phyloP scores from a whole-genome alignment of 2,797 vertebrate species.

The Alauda arvensis region DNA sequence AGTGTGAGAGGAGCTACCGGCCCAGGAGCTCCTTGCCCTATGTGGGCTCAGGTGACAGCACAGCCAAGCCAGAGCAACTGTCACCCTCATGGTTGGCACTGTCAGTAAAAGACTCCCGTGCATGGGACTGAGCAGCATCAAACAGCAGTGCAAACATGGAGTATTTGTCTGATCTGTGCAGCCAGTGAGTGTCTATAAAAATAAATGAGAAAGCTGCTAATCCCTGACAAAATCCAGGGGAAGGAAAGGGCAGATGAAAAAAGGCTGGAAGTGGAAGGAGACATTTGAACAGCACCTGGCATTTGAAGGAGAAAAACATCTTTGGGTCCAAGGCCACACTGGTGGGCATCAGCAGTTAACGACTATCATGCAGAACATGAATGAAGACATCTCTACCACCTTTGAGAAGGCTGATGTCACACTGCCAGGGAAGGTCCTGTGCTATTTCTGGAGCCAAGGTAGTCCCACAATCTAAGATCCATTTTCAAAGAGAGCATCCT shows the following conservation, averaged over 20 bases:
- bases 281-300: background rate
- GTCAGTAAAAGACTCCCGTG: background rate
- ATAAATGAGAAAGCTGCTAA: background rate
- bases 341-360: background rate
- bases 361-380: background rate
- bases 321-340: background rate
- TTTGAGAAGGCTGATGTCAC: background rate
- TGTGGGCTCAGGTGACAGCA: rapidly evolving
- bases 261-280: background rate
- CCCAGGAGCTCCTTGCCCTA: background rate
- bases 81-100: rapidly evolving
- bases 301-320: background rate
- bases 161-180: background rate
- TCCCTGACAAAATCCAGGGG: background rate
- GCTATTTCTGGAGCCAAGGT: background rate
- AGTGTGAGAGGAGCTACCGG: background rate
- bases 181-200: background rate
- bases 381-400: background rate
- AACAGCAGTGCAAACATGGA: background rate
- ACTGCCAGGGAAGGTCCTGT: background rate
- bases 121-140: rapidly evolving
- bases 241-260: background rate
- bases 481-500: background rate
- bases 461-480: background rate
- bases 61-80: background rate